A percentile compares a stretch with the other conserved stretches of the same genome.
Evolutionary conservation across 2,113 vertebrate genomes (phyloP).

Genomic region (Cromileptes altivelis): DNA sequence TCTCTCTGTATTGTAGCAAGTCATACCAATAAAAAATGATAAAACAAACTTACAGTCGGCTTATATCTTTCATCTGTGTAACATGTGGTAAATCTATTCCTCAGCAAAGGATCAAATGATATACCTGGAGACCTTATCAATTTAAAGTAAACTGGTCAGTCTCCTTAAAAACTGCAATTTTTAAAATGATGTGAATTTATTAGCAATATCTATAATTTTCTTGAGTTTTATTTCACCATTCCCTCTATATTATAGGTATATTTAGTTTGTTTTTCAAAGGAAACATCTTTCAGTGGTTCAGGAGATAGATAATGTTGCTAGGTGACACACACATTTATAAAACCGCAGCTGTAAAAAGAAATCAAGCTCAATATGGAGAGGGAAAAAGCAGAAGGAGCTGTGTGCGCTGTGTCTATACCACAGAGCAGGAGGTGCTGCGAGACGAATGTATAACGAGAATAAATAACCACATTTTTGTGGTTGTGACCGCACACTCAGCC

Average conservation of each 20-base stretch:
- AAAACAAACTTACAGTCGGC: not conserved
- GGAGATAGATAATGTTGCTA: conserved; percentile 51
- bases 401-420: not conserved
- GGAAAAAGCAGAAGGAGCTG: conserved; percentile 8
- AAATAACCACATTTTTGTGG: not conserved
- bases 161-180: not conserved
- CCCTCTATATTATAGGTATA: not conserved
- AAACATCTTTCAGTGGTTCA: conserved; percentile 8
- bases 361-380: not conserved
- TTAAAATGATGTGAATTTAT: not conserved
- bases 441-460: not conserved
- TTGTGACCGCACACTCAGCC: not conserved
- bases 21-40: no score
- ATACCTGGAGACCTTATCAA: not conserved
- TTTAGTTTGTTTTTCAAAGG: conserved; percentile 17
- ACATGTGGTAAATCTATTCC: not conserved
- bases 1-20: no score
- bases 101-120: not conserved
- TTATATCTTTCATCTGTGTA: not conserved
- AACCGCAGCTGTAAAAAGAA: conserved; percentile 28
- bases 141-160: not conserved
- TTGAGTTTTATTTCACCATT: conserved; percentile 13
- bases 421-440: conserved; percentile 1
- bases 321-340: conserved; percentile 42
- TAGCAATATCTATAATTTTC: not conserved